A percentile compares a stretch with the other conserved stretches of the same genome.
Conservation (phyloP, 2,888 invertebrate species). For the Andrena hattorfiana region DNA sequence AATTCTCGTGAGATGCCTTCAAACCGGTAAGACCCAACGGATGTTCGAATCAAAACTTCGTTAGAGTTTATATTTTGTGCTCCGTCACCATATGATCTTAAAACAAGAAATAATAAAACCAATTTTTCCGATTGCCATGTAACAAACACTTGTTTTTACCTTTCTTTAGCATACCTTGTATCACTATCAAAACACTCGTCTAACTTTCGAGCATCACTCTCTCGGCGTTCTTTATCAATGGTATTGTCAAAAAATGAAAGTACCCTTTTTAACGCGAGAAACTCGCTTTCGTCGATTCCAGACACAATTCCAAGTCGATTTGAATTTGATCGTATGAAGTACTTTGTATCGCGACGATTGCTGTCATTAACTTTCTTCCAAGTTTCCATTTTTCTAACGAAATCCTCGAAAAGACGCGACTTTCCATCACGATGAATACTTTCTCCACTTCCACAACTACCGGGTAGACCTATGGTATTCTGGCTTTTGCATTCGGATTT, state of each 20-base stretch:
- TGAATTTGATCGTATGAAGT: not conserved
- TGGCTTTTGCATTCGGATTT: constrained; percentile 71
- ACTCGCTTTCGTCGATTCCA: constrained; percentile 85
- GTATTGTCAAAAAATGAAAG: constrained; percentile 83
- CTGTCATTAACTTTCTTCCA: constrained; percentile 92
- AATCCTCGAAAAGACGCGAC: constrained; percentile 92
- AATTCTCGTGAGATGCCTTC: constrained; percentile 95
- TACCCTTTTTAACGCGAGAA: constrained; percentile 87
- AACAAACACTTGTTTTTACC: not conserved
- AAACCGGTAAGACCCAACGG: constrained; percentile 93
- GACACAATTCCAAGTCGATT: constrained; percentile 14
- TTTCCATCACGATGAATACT: constrained; percentile 85
- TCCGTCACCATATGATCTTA: constrained; percentile 40
- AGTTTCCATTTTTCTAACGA: constrained; percentile 93
- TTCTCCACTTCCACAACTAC: constrained; percentile 58
- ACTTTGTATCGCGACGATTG: constrained; percentile 85
- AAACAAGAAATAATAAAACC: not conserved
- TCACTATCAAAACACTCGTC: constrained; percentile 89
- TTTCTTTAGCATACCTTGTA: constrained; percentile 85
- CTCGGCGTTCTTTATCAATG: constrained; percentile 88
- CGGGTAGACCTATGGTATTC: constrained; percentile 17
- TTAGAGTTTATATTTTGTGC: constrained; percentile 45
- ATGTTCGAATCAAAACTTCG: constrained; percentile 93
- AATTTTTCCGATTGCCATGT: not conserved
- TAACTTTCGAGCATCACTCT: constrained; percentile 87